A percentile compares a stretch with the other conserved stretches of the same genome.
These are phyloP conservation scores for Heliconius sara DNA, from an alignment of 2,888 invertebrate species.

Conservation along the genomic window DNA sequence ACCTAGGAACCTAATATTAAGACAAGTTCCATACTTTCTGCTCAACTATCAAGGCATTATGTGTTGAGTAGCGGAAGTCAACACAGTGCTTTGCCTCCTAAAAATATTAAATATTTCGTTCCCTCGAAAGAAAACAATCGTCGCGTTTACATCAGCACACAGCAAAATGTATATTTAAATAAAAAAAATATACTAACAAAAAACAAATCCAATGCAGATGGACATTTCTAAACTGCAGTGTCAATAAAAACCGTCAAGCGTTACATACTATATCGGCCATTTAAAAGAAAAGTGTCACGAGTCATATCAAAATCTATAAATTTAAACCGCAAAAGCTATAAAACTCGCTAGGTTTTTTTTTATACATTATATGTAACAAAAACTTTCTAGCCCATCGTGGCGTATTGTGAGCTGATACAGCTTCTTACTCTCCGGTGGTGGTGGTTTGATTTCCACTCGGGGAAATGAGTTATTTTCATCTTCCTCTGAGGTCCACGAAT, in stretches of 20 bases:
- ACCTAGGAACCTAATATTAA: too few species aligned
- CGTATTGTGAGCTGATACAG: not conserved
- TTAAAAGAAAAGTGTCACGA: conserved; percentile 9
- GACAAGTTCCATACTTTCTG: too few species aligned
- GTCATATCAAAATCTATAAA: conserved; percentile 18
- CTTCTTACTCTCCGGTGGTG: not conserved
- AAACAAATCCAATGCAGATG: not conserved
- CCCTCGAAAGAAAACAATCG: not conserved
- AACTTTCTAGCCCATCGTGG: not conserved
- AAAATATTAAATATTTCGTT: not conserved
- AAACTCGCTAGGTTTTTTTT: not conserved
- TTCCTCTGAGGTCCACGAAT: not conserved
- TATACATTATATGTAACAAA: too few species aligned
- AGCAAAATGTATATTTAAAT: not conserved
- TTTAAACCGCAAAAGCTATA: conserved; percentile 9
- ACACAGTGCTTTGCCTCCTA: not conserved
- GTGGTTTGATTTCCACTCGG: not conserved
- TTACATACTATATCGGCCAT: not conserved
- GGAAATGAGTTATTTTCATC: not conserved
- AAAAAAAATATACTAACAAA: not conserved
- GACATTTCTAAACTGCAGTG: conserved; percentile 3
- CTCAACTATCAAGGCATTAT: not conserved
- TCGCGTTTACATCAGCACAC: not conserved
- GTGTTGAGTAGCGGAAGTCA: not conserved
- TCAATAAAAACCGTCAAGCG: conserved; percentile 5